These are phyloP conservation scores for Cyprinus carpio DNA, from an alignment of 2,113 vertebrate genomes.

Conservation along the genomic window DNA sequence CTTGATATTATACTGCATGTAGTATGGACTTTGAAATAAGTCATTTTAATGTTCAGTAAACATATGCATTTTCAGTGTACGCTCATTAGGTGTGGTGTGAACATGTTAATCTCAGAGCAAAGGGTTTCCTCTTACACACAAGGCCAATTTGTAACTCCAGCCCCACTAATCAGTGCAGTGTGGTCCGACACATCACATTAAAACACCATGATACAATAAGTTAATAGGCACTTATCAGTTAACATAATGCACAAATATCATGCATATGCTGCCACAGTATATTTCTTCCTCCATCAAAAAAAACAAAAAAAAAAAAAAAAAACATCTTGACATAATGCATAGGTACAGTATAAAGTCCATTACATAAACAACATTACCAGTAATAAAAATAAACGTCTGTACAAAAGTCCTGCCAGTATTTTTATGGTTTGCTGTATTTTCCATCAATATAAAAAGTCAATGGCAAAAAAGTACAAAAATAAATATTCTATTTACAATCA, in stretches of 20 bases:
- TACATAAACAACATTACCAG: conserved; percentile 68
- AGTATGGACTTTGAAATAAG: conserved; percentile 22
- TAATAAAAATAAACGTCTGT: conserved; percentile 78
- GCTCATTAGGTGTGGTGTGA: conserved; percentile 36
- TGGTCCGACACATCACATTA: conserved; percentile 69
- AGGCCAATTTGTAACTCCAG: conserved; percentile 65
- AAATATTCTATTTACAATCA: conserved; percentile 84
- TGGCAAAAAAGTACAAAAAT: conserved; percentile 76
- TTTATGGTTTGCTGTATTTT: conserved; percentile 57
- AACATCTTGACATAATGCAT: conserved; percentile 72
- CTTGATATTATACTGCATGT: conserved; percentile 22
- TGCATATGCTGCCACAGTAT: conserved; percentile 73
- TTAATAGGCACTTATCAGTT: conserved; percentile 75
- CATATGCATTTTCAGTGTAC: conserved; percentile 47
- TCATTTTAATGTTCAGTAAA: conserved; percentile 42
- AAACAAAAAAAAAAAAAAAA: too few species aligned
- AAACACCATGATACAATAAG: conserved; percentile 77
- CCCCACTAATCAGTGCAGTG: conserved; percentile 75
- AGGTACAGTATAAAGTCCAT: conserved; percentile 69
- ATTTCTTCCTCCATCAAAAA: conserved; percentile 59
- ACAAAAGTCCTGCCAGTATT: conserved; percentile 65
- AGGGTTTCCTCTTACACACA: conserved; percentile 64
- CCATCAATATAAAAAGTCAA: conserved; percentile 63
- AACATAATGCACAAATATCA: conserved; percentile 82
- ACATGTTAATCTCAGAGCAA: conserved; percentile 60